Evolutionary conservation across 2,888 invertebrate genomes (phyloP), one percentile per base, ranked within the genome.

Genomic region (Gibbula magus): DNA sequence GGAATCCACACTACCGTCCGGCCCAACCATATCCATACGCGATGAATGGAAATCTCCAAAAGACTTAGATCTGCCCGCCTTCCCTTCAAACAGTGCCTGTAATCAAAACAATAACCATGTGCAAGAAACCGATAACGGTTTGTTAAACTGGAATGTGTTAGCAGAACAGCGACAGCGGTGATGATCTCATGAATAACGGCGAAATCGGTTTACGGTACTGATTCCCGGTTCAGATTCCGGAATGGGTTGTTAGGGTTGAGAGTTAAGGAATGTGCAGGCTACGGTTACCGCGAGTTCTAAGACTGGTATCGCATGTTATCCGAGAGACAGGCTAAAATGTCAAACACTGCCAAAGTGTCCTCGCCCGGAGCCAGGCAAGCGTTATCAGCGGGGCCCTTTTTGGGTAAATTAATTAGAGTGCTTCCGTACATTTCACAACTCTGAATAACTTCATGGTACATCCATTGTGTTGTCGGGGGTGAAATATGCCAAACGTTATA

Each of bases 71-170:
- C 53, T 53, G n/a, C 32, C 35, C 54, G 75, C n/a, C 75, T 75
- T 52, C 7, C 25, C 20, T 29, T 29, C 52, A 53, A 35, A 18
- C 54, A 35, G 25, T 53, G 54, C 35, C 75, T 75, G 75, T 29
- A 75, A 75, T 16, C 54, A 70, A 39, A 29, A 70, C 70, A 70
- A 35, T n/a, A 32, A 70, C 32, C 70, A 70, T 70, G 70, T 32
- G 70, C 29, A 70, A 10, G 39, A 70, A 70, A 35, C 20, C n/a
- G 18, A 35, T 70, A 70, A 18, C 39, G 39, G 70, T 70, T 70
- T 32, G 13, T 39, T 10, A 39, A 32, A 35, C 70, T 20, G 32
- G 70, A 70, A 70, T 70, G 13, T 18, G 61, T 61, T 61, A 25
- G 10, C 16, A 20, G 25, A 16, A 10, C 45, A 10, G 8, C 45